Evolutionary conservation across 2,797 vertebrate genomes (phyloP), one percentile per base, ranked within the genome.

Genomic region (Ataeniobius toweri): DNA sequence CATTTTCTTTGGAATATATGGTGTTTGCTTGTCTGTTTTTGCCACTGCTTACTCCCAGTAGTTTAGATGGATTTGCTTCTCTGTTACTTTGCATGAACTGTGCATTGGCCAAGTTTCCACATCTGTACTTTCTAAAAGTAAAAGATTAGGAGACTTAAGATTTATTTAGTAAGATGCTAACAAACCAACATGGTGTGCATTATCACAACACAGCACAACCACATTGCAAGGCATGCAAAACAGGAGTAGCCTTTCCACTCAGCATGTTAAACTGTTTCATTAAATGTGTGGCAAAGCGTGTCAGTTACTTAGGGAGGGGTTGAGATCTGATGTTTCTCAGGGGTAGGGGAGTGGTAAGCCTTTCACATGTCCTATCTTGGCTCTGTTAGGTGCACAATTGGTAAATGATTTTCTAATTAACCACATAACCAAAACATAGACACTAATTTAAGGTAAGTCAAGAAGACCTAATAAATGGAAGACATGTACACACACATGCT

Each of bases 231-330:
- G 94, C 95, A 95, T 95, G 95, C 83, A 82, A 83, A 78, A 88
- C 85, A 91, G 79, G 83, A 90, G 79, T 78, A 91, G 84, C 80
- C 74, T 82, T 87, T 89, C 82, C 85, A 85, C 88, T 85, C 71
- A 94, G 95, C 94, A 95, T 95, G 94, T 91, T 84, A 80, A 91
- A 90, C 75, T 89, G 86, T 93, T 86, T 86, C 91, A 89, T 91
- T 83, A 86, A 86, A 81, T 92, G 84, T 93, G 89, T 90, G 89
- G 84, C 80, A n/a, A 88, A 85, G 79, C 70, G 71, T 90, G 86
- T 83, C 73, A 90, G 73, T 84, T 83, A 83, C 85, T 81, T 81
- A 91, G 85, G 84, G 85, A 92, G 86, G 86, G 80, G 55, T 86
- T 48, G 68, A 75, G 71, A 56, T 83, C 72, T 18, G 3, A 84